Evolutionary conservation across 2,797 vertebrate genomes (phyloP), one percentile per base, ranked within the genome.

Genomic region (Chrysocyon brachyurus): DNA sequence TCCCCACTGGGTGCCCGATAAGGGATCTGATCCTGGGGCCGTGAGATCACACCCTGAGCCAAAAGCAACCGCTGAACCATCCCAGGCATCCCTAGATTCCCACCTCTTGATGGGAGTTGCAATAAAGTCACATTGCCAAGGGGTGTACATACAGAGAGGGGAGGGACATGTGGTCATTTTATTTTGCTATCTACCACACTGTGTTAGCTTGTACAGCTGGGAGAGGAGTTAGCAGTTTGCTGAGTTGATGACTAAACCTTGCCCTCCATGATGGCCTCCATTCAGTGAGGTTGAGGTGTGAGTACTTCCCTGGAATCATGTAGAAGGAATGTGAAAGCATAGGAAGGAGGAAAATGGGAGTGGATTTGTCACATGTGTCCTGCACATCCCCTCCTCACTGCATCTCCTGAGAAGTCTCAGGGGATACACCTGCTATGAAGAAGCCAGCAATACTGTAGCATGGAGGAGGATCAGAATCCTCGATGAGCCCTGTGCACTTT

Each of bases 401-500:
- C 21, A 10, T 24, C 17, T 14, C 36, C 49, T 33, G 64, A 56
- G 33, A 84, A 10, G 56, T 11, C 79, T 11, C 31, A 70, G 85
- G 6, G 31, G 86, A 22, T 12, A 77, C 16, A 24, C 21, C 56
- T 10, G 10, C 46, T n/a, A 28, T 1, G 2, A 40, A 2, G 21
- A 68, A 16, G 4, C 31, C 15, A 56, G 70, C 26, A 75, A 36
- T 21, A 52, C 1, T 1, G 24, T 19, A 17, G 68, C 1, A 0
- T 46, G 40, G 49, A 2, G 85, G 28, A 19, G 3, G 1, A 5
- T 15, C 33, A 28, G 33, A 5, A 15, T 54, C 52, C 12, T 28
- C 0, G 0, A 21, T 0, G 17, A 21, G 46, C 66, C 54, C 59
- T 5, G 7, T 49, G 59, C 52, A 11, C 4, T 49, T 78, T 68